Evolutionary conservation across 2,113 vertebrate species (phyloP), one percentile per base, ranked within the genome.

Genomic region (Callaeas wilsoni): DNA sequence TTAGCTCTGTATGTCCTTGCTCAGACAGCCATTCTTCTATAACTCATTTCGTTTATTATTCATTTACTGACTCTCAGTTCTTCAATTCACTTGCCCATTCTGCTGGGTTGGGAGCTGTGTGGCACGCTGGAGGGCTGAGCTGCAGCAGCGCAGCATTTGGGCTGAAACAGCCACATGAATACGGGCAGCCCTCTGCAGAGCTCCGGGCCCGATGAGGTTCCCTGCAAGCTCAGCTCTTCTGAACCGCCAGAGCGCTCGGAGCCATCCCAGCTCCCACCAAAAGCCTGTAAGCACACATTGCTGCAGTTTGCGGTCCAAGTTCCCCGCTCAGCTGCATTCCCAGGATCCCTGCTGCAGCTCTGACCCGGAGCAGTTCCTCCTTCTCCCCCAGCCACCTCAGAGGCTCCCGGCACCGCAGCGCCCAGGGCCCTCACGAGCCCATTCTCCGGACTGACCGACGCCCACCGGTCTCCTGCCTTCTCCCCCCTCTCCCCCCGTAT

Each of bases 331-430:
- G 3, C 30, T 52, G 60, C 47, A 18, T 35, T 35, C 42, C 47
- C 52, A 42, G 56, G 29, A 10, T 16, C 47, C 21, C n/a, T 23
- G 35, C 11, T 0, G 6, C 64, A 33, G 77, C n/a, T 46, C 75
- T 13, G 44, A 32, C 53, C 18, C 7, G 26, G 29, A n/a, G 27
- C 0, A n/a, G 33, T 7, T 70, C 35, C 39, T 46, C 20, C 63
- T 59, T 55, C 25, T 15, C 4, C 33, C 8, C 3, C 13, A 26
- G 69, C 7, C 55, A 9, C 47, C 11, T 1, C 41, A 64, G 47
- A 68, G 35, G 6, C 32, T 55, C n/a, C 32, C 42, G 52, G 68
- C 59, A 16, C 8, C 0, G 0, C 27, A 27, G 59, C 0, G 4
- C 26, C 41, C 3, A 1, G 27, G 30, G 35, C 0, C 0, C 62